Conservation (phyloP, 2,888 invertebrate species). For the Acanthosoma haemorrhoidale region DNA sequence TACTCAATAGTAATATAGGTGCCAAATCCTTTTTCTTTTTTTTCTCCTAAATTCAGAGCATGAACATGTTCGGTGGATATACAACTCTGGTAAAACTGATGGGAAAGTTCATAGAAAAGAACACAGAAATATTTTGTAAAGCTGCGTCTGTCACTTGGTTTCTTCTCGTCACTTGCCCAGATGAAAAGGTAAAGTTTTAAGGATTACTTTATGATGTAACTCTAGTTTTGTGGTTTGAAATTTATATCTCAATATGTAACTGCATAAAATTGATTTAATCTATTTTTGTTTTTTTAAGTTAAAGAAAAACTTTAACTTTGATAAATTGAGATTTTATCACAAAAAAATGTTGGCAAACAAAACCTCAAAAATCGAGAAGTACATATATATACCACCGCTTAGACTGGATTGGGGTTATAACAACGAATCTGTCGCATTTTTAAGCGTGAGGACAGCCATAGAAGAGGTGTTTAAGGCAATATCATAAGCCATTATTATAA, state of each 20-base stretch:
- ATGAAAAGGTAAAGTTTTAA: background rate
- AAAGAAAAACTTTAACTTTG: background rate
- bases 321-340: background rate
- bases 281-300: background rate
- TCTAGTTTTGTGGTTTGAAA: background rate
- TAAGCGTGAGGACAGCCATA: background rate
- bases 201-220: background rate
- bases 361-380: background rate
- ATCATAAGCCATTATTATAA: background rate
- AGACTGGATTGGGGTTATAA: conserved; percentile 7
- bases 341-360: conserved; percentile 17
- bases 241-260: background rate
- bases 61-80: conserved; percentile 2
- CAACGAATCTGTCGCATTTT: background rate
- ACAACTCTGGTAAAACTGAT: conserved; percentile 18
- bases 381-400: background rate
- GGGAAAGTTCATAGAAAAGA: conserved; percentile 32
- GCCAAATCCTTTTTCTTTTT: background rate
- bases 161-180: conserved; percentile 14
- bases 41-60: background rate
- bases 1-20: too few species aligned
- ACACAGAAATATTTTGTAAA: conserved; percentile 28
- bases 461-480: background rate
- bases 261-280: background rate
- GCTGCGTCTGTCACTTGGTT: conserved; percentile 32